Evolutionary conservation across 2,797 vertebrate genomes (phyloP), one percentile per base, ranked within the genome.

Genomic region (Mormyrus proboscirostris): DNA sequence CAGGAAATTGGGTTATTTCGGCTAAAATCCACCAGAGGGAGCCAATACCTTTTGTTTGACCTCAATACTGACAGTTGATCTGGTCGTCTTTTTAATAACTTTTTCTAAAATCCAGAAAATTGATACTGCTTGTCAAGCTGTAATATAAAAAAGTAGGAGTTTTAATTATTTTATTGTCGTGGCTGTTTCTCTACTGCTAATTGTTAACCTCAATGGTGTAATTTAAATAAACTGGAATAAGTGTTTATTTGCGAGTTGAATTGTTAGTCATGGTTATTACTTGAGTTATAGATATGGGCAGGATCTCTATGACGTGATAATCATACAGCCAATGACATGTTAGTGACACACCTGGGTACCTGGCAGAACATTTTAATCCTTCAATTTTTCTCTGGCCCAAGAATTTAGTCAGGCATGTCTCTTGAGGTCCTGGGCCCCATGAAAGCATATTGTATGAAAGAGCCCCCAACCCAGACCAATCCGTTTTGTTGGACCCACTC

Each of bases 91-190:
- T 89, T 90, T 47, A 89, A 90, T 91, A 87, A 89, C 92, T 90
- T 91, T 16, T 41, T 19, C 14, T 8, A 16, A 76, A 4, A 6
- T 86, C 90, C 19, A 38, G 33, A 76, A 76, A 3, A 0, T 4
- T 92, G 85, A 93, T n/a, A 89, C 69, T 41, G 90, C 89, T 0
- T 86, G 87, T 6, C 73, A 47, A 51, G 19, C 84, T 25, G 41
- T 49, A 55, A 83, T 90, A 73, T 33, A 47, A 86, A 19, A 29
- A 76, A 44, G 33, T 76, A 19, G 14, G 69, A 76, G 7, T 94
- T 92, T 93, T 95, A 95, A 95, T 85, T 62, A 0, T 92, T 95
- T 95, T 94, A 79, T 93, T 93, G 90, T 88, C 88, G 53, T 91
- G 73, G n/a, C 57, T 83, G 50, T 69, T 44, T 16, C 57, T n/a